Evolutionary conservation across 92 coral and sea anemone genomes (phyloP), one percentile per base, ranked within the genome.

Genomic region (Phenganax subtilis): DNA sequence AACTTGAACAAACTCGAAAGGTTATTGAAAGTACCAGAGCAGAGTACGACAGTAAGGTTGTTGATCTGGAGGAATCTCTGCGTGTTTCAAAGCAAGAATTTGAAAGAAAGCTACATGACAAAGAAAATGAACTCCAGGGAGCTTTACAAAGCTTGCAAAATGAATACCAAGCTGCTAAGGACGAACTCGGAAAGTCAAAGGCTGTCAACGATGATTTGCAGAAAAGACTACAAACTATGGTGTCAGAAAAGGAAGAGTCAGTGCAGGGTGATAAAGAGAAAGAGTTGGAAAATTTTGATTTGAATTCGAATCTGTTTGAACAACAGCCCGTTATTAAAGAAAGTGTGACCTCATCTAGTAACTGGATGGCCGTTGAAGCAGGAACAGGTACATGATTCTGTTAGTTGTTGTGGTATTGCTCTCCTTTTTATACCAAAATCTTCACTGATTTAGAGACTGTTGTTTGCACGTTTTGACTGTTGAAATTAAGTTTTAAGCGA

Each of bases 1-100:
- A 79, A 60, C 83, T 79, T 12, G 83, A 79, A 51, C 73, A 79
- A 79, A 79, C 83, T 10, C 83, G 83, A 30, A 57, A 79, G 52
- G 17, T 79, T 17, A 54, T 79, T 9, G 83, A 79, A 20, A 79
- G 59, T 63, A 65, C 63, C 20, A 79, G 63, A 79, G 68, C 37
- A 12, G 83, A 62, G 51, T 15, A 12, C 55, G 83, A 79, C 10
- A 27, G 69, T 44, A 79, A 64, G 9, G 51, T 79, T 12, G 73
- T 68, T 11, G 37, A 79, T 62, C 55, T 79, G 15, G 15, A 63
- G 44, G 74, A 79, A 53, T 62, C 83, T 5, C 7, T 63, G 20
- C 10, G 53, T 64, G 11, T 44, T 14, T 30, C 83, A 62, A 52
- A 55, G 52, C 58, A 79, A 7, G 74, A 79, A 17, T 65, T 62